Base-by-base conservation (phyloP, 2,113 vertebrate genomes). In the Mellivora capensis region DNA sequence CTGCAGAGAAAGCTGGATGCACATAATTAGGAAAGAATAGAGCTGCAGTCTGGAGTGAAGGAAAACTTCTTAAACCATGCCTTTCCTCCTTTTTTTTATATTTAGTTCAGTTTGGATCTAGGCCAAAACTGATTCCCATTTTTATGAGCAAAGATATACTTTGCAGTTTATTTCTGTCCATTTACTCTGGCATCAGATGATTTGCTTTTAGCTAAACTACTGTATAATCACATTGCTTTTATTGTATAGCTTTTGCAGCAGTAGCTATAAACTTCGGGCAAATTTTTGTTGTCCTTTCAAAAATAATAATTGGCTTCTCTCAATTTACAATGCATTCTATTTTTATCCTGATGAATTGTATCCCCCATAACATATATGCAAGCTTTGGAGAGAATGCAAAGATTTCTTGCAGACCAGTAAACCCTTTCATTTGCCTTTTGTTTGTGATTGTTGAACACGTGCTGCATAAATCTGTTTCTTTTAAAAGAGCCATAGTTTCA, bases 261-360 rank as follows among this genome's bases (percentile, higher is more conserved):
- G 79, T 93, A 82, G 93, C 93, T 95, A 97, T 96, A 95, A 98
- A 98, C 90, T 97, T 93, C n/a, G 77, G 79, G 84, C 67, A 95
- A 97, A 82, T 96, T 98, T 98, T 67, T 91, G 61, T 95, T 97
- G 77, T 93, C 72, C 81, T 97, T 95, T 97, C 93, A 95, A 98
- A 98, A 97, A 94, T 97, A 98, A 97, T 94, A 97, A 96, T 95
- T 96, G 95, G 90, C 85, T 95, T 93, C 93, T 74, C 67, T 96
- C 94, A 42, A 88, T 93, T 90, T 94, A 97, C 49, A 97, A 97
- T 91, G 87, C 72, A 83, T 94, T 90, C 94, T 96, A 97, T 97
- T 90, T 98, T 96, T 94, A 95, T 91, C 79, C 87, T 89, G 72
- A 95, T 91, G 94, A 94, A 86, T 87, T 95, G 85, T 92, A 96